Evolutionary conservation across 2,888 invertebrate species (phyloP).

Genomic region (Ennomos fuscantarius): DNA sequence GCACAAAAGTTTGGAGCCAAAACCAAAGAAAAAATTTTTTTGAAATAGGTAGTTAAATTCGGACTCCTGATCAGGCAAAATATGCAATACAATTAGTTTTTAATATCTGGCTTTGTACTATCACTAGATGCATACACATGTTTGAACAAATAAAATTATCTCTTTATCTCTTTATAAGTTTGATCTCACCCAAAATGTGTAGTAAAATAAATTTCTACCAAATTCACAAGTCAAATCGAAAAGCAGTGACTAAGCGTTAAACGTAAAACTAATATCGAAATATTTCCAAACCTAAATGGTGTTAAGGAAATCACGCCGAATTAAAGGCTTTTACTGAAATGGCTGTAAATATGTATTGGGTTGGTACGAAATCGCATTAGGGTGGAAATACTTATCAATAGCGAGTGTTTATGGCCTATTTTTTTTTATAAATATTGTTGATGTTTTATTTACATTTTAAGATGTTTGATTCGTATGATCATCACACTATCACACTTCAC

Average conservation of each 20-base stretch:
- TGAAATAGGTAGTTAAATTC: too few species aligned
- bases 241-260: conserved; percentile 4
- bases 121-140: too few species aligned
- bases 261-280: conserved; percentile 15
- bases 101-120: too few species aligned
- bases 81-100: too few species aligned
- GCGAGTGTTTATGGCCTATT: conserved; percentile 10
- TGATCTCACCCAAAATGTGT: conserved; percentile 2
- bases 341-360: conserved; percentile 31
- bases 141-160: too few species aligned
- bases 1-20: too few species aligned
- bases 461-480: background rate
- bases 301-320: conserved; percentile 35
- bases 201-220: conserved; percentile 6
- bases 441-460: background rate
- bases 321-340: conserved; percentile 16
- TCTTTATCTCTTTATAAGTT: too few species aligned
- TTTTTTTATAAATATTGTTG: conserved; percentile 3
- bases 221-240: background rate
- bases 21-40: too few species aligned
- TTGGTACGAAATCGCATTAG: conserved; percentile 14
- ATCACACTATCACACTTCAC: too few species aligned
- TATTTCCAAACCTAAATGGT: conserved; percentile 18
- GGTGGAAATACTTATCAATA: conserved; percentile 17
- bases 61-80: too few species aligned